Evolutionary conservation across 2,888 invertebrate species (phyloP), one percentile per base, ranked within the genome.

Genomic region (Lepidochrysops patricia): DNA sequence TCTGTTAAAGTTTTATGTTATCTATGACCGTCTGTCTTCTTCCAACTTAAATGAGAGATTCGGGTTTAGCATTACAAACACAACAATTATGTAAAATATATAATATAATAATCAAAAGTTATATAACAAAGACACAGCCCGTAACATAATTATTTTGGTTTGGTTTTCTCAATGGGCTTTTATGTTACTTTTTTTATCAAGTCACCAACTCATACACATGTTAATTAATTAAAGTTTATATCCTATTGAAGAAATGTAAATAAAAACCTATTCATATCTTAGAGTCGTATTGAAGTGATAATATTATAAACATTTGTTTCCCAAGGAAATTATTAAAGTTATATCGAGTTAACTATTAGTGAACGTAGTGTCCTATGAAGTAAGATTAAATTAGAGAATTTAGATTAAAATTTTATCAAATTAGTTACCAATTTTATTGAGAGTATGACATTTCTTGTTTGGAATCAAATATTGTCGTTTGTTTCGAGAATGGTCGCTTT

Each of bases 231-330:
- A 29, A 61, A 61, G 48, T 61, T 62, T 65, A 64, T 67, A 67
- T 64, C 62, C 62, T 64, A 59, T 57, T 25, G 52, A 54, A 50
- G 32, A 58, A 64, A 60, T 84, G 82, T 83, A 84, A 75, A 83
- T 85, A 82, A 74, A 75, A 82, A 81, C 75, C 77, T 85, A 83
- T 84, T 89, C 88, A 89, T 89, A 89, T 89, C 88, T 80, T 89
- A 88, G 87, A 77, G 72, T 73, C 73, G 69, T 83, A 86, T 81
- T 81, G 71, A 85, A 82, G 84, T 86, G 84, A 88, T 85, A 84
- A 72, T 63, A 67, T 68, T 32, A 54, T 54, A 54, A 19, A 73
- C 73, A 73, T 81, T 82, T 81, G 76, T 85, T 88, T 87, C 87
- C 87, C 75, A 84, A 83, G 86, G 86, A 87, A 87, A 85, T 82